Percentiles rank a stretch among this genome's conserved stretches.
phyloP scores from a whole-genome alignment of 2,888 invertebrate genomes.

The Epiblema foenella region DNA sequence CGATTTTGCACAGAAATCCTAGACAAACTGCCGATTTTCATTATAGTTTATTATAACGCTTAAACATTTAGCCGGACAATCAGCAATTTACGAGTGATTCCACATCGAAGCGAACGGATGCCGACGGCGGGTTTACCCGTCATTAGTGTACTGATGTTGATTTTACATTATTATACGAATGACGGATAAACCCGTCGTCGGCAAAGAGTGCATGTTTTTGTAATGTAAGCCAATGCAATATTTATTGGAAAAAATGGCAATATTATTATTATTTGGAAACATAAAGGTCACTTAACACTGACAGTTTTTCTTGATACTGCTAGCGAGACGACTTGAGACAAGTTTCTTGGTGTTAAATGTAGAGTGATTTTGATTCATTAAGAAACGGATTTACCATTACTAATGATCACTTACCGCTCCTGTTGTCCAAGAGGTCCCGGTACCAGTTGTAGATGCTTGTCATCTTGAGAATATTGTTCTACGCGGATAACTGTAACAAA shows the following conservation, averaged over 20 bases:
- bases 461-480: conserved; percentile 80
- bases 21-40: not conserved
- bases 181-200: too few relatives aligned
- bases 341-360: not conserved
- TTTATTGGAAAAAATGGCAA: not conserved
- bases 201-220: too few relatives aligned
- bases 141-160: not conserved
- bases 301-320: not conserved
- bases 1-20: not conserved
- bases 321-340: not conserved
- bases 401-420: conserved; percentile 85
- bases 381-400: not conserved
- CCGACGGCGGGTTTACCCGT: not conserved
- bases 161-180: too few relatives aligned
- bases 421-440: conserved; percentile 89
- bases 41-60: not conserved
- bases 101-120: not conserved
- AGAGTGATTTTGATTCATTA: not conserved
- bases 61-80: not conserved
- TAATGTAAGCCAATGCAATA: too few relatives aligned
- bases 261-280: too few relatives aligned
- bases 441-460: conserved; percentile 87
- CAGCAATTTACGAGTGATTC: not conserved
- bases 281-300: not conserved
- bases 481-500: conserved; percentile 77